These are phyloP conservation scores for Oostethus manadensis DNA, from an alignment of 2,113 vertebrate genomes.

Conservation along the genomic window DNA sequence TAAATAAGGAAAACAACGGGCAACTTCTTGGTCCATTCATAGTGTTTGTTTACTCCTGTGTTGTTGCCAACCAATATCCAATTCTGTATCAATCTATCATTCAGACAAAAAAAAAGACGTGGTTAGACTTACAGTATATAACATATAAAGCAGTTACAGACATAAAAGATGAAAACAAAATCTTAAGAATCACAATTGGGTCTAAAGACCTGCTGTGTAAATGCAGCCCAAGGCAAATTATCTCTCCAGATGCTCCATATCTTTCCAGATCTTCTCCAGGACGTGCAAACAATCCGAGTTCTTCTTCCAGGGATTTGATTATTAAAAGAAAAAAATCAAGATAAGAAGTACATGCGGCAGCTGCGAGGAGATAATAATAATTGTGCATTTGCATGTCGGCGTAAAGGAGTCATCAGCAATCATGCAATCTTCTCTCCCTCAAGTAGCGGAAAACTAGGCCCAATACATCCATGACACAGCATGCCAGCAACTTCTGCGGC, in stretches of 20 bases:
- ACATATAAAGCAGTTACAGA: not conserved
- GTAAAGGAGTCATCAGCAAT: slow-evolving; percentile 1
- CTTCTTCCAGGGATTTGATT: slow-evolving; percentile 3
- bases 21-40: no score
- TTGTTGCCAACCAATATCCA: no score
- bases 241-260: slow-evolving; percentile 1
- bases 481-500: slow-evolving; percentile 2
- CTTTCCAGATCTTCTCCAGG: not conserved
- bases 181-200: not conserved
- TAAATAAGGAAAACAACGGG: no score
- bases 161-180: not conserved
- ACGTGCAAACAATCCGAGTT: not conserved
- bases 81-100: not conserved
- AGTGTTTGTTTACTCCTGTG: no score
- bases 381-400: not conserved
- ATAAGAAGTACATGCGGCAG: not conserved
- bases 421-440: no score
- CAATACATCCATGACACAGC: not conserved
- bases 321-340: not conserved
- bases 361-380: slow-evolving; percentile 1
- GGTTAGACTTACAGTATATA: not conserved
- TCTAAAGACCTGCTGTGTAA: slow-evolving; percentile 1
- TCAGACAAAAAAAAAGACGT: not conserved
- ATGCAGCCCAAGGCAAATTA: not conserved
- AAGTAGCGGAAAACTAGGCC: not conserved